Evolutionary conservation across 2,888 invertebrate genomes (phyloP).

Genomic region (Caenorhabditis angaria): DNA sequence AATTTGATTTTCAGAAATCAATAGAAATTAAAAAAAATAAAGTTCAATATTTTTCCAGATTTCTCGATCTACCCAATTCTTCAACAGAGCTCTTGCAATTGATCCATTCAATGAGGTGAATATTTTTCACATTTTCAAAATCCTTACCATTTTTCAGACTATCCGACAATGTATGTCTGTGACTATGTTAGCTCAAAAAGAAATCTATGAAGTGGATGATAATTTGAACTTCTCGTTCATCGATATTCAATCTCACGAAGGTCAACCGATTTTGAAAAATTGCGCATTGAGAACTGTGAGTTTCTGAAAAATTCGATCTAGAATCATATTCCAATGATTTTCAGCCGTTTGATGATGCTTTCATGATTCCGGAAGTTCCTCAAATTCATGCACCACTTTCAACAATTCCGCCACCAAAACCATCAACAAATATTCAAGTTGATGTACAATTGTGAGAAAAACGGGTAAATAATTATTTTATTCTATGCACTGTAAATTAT

Average conservation of each 20-base stretch:
- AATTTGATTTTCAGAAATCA: slow-evolving; percentile 4
- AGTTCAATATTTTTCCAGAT: slow-evolving; percentile 13
- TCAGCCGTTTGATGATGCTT: slow-evolving; percentile 22
- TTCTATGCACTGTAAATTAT: neutral
- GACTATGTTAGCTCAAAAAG: slow-evolving; percentile 18
- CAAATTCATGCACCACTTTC: slow-evolving; percentile 16
- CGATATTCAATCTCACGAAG: too few species aligned
- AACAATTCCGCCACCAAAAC: neutral
- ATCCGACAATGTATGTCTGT: slow-evolving; percentile 40
- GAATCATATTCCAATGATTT: neutral
- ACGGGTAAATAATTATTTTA: neutral
- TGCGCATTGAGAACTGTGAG: neutral
- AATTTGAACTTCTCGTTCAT: too few species aligned
- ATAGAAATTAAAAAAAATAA: neutral
- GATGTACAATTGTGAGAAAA: slow-evolving; percentile 3
- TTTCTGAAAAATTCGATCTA: neutral
- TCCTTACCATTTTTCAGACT: slow-evolving; percentile 4
- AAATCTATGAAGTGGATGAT: slow-evolving; percentile 13
- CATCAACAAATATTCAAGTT: neutral
- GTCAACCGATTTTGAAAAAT: neutral
- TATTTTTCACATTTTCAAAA: neutral
- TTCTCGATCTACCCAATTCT: slow-evolving; percentile 32
- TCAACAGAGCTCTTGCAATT: slow-evolving; percentile 54
- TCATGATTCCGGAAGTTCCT: slow-evolving; percentile 29
- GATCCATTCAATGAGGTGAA: slow-evolving; percentile 52